Evolutionary conservation across 2,797 vertebrate species (phyloP), one percentile per base, ranked within the genome.

Genomic region (Enteromius fasciolatus): DNA sequence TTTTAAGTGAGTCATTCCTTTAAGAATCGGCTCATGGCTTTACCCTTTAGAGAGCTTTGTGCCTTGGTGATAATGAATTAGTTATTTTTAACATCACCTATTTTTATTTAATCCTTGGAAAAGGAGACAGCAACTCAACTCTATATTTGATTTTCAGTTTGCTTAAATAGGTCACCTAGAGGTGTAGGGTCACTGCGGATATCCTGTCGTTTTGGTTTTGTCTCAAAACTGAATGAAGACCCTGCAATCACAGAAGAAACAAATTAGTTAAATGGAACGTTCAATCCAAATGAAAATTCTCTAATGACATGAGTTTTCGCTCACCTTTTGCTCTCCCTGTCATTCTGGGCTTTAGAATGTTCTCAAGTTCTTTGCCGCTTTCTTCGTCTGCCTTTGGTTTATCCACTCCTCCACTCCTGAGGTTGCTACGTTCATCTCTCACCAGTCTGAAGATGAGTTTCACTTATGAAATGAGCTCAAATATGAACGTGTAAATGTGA

Each of bases 151-250:
- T 54, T 61, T 73, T 61, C n/a, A 46, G 36, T 70, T 18, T 66
- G 61, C 6, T 23, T 7, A 70, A 46, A 76, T 67, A 23, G 17
- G 1, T 50, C 15, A 88, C 87, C 87, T 88, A 88, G 72, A 57
- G 97, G 97, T 46, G 96, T 96, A 84, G 96, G 96, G 90, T 98
- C 97, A 90, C 97, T 98, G 95, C 96, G 97, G 92, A 97, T 95
- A 94, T 95, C 94, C 5, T 96, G 96, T 36, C 95, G 95, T 92
- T 98, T 98, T 93, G 95, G 88, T 93, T 94, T 93, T 91, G 95
- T 96, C 93, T 98, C 97, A 66, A 96, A 95, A 89, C 96, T 97
- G 92, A 95, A 91, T 90, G 95, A 94, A 88, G 96, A 95, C 89
- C 95, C 96, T 97, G 94, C 81, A 85, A 52, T 57, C 67, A 70